A percentile compares a stretch with the other conserved stretches of the same genome.
These are phyloP conservation scores for Mystacides longicornis DNA, from an alignment of 2,888 invertebrate genomes.

Conservation along the genomic window DNA sequence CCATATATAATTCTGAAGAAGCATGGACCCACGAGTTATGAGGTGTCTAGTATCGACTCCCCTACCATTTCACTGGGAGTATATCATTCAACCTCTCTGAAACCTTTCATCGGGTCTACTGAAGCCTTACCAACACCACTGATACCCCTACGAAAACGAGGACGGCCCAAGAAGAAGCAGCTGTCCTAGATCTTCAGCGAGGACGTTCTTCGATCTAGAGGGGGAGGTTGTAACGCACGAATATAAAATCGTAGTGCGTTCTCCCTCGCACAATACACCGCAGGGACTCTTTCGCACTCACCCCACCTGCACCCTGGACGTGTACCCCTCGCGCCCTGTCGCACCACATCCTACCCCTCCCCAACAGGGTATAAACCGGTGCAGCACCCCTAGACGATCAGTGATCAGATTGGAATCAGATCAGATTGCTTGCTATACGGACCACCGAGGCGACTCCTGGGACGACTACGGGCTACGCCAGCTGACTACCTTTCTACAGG, in stretches of 20 bases:
- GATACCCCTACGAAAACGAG: background rate
- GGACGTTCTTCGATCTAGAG: background rate
- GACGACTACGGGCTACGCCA: too few relatives aligned
- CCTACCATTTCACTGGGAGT: background rate
- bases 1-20: background rate
- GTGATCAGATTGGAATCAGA: too few relatives aligned
- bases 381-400: too few relatives aligned
- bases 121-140: background rate
- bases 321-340: too few relatives aligned
- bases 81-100: background rate
- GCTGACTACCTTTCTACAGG: too few relatives aligned
- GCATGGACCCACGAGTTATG: background rate
- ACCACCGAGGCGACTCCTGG: too few relatives aligned
- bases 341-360: too few relatives aligned
- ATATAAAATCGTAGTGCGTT: background rate
- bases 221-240: background rate
- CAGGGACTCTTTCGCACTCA: background rate
- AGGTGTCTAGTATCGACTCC: background rate
- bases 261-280: background rate
- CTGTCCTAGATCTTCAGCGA: conserved; percentile 2
- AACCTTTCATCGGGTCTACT: background rate
- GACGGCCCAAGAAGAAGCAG: background rate
- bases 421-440: too few relatives aligned
- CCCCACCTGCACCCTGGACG: background rate
- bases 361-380: too few relatives aligned